Conservation (phyloP, 2,888 invertebrate species). For the Theodoxus fluviatilis region DNA sequence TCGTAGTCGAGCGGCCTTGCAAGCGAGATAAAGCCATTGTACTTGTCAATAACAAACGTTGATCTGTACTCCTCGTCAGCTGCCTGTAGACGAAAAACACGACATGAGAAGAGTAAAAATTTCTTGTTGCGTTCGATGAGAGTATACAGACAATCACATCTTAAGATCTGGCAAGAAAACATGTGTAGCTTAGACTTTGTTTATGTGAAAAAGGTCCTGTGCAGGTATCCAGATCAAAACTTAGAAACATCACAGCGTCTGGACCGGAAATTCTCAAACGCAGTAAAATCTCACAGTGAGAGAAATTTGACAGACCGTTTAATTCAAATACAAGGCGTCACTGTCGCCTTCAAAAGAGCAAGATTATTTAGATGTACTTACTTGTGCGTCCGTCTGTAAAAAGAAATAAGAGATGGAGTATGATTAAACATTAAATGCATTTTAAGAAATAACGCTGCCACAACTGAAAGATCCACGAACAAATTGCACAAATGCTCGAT, state of each 20-base stretch:
- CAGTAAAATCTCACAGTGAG: too few relatives aligned
- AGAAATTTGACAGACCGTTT: too few relatives aligned
- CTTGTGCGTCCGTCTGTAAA: conserved; percentile 36
- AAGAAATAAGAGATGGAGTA: conserved; percentile 4
- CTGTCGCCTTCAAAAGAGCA: too few relatives aligned
- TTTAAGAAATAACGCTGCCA: neutral
- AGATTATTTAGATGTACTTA: conserved; percentile 24
- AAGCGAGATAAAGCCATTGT: conserved; percentile 69
- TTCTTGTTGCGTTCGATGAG: too few relatives aligned
- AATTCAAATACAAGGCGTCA: too few relatives aligned
- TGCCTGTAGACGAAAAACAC: conserved; percentile 24
- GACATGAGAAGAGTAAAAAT: neutral
- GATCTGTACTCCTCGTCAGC: conserved; percentile 42
- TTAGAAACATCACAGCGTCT: too few relatives aligned
- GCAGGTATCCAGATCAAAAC: too few relatives aligned
- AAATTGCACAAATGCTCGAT: neutral
- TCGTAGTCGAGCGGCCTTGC: conserved; percentile 80
- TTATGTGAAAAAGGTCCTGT: too few relatives aligned
- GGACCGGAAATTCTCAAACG: too few relatives aligned
- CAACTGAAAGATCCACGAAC: neutral
- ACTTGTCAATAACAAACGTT: conserved; percentile 45
- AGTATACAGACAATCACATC: too few relatives aligned
- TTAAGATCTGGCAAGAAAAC: too few relatives aligned
- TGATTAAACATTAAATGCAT: neutral
- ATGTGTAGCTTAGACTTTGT: too few relatives aligned